Evolutionary conservation across 2,888 invertebrate species (phyloP).

Genomic region (Apamea monoglypha): DNA sequence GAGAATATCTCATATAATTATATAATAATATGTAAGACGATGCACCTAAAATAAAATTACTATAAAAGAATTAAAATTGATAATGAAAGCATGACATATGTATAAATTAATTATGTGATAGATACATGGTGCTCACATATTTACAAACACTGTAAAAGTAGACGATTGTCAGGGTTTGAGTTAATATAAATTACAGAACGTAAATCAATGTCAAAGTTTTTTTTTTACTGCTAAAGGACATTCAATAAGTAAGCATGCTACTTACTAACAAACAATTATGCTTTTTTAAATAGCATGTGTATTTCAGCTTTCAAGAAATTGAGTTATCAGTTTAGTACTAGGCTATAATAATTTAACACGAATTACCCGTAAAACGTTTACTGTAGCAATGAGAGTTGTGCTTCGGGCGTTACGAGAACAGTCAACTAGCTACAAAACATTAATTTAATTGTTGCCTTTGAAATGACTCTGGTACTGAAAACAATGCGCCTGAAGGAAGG

Average conservation of each 20-base stretch:
- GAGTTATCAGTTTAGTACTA: slow-evolving; percentile 4
- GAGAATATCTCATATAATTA: neutral
- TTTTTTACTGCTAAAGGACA: too few relatives aligned
- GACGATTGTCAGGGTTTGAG: too few relatives aligned
- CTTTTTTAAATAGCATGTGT: neutral
- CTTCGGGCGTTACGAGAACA: slow-evolving; percentile 7
- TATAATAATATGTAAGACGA: too few relatives aligned
- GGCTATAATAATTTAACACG: neutral
- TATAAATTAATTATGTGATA: too few relatives aligned
- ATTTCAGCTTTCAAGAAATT: neutral
- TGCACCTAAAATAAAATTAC: too few relatives aligned
- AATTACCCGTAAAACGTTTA: slow-evolving; percentile 24
- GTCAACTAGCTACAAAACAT: slow-evolving; percentile 9
- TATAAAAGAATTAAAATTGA: too few relatives aligned
- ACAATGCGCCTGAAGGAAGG: slow-evolving; percentile 6
- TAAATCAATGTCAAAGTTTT: too few relatives aligned
- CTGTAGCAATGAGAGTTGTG: neutral
- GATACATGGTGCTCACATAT: too few relatives aligned
- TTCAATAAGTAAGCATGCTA: neutral
- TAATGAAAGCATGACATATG: too few relatives aligned
- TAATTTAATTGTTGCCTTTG: slow-evolving; percentile 20
- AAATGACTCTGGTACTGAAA: slow-evolving; percentile 7
- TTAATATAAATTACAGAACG: too few relatives aligned
- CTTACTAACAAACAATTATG: neutral
- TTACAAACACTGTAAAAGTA: too few relatives aligned